These are phyloP conservation scores for Tychaedon coryphoeus DNA, from an alignment of 2,113 vertebrate species.

Conservation along the genomic window DNA sequence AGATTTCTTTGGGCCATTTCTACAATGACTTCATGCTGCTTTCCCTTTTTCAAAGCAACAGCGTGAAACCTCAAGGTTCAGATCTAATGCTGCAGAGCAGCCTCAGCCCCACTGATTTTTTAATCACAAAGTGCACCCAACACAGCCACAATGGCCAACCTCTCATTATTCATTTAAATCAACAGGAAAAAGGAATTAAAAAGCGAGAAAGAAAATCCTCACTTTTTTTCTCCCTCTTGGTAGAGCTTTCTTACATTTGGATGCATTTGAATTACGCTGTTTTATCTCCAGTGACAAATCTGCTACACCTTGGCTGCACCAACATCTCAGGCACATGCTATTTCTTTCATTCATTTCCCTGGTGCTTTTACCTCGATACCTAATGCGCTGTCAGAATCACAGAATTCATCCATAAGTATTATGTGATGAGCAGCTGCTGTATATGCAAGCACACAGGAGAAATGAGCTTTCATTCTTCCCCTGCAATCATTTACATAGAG, in stretches of 20 bases:
- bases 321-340: neutral
- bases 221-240: neutral
- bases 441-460: conserved; percentile 51
- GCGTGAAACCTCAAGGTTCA: conserved; percentile 3
- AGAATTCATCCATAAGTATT: conserved; percentile 45
- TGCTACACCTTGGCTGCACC: neutral
- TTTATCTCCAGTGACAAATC: conserved; percentile 58
- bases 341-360: conserved; percentile 39
- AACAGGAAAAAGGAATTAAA: neutral
- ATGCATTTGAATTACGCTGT: neutral
- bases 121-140: neutral
- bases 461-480: conserved; percentile 43
- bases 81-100: neutral
- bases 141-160: neutral
- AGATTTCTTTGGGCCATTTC: neutral
- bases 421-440: conserved; percentile 50
- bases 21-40: neutral
- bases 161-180: conserved; percentile 28
- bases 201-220: neutral
- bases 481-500: conserved; percentile 53
- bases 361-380: conserved; percentile 26
- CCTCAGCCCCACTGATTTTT: conserved; percentile 26
- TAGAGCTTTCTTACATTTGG: neutral
- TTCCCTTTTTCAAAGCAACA: conserved; percentile 21
- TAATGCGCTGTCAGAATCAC: conserved; percentile 56